Conservation (phyloP, 2,797 vertebrate species). For the Benthosema pterotum region DNA sequence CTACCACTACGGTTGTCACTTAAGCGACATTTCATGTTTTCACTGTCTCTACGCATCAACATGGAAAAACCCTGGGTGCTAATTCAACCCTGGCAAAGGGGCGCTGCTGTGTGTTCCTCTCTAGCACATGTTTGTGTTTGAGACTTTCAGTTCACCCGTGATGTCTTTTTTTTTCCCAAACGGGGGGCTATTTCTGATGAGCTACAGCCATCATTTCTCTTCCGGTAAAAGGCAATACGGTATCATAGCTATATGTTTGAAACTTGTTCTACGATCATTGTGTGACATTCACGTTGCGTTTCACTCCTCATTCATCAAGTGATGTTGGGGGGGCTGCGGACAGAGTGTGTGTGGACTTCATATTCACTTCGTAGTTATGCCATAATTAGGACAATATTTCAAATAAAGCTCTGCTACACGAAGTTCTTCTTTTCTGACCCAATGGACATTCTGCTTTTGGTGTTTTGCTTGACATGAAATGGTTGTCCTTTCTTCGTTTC, state of each 20-base stretch:
- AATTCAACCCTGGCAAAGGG: too few relatives aligned
- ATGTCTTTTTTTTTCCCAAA: conserved; percentile 40
- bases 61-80: too few relatives aligned
- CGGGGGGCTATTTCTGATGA: conserved; percentile 37
- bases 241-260: conserved; percentile 63
- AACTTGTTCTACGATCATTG: conserved; percentile 48
- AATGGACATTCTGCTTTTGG: background rate
- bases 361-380: conserved; percentile 3
- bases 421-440: background rate
- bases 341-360: background rate
- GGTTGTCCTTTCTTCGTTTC: background rate
- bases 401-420: background rate
- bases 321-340: conserved; percentile 18
- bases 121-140: background rate
- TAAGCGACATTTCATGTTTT: too few relatives aligned
- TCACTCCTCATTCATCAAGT: conserved; percentile 34
- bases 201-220: conserved; percentile 49
- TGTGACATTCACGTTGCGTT: conserved; percentile 17
- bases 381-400: background rate
- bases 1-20: too few relatives aligned
- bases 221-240: conserved; percentile 73
- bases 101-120: too few relatives aligned
- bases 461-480: conserved; percentile 12
- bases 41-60: too few relatives aligned
- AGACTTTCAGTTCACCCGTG: conserved; percentile 34